These are phyloP conservation scores for Metallyticus violacea DNA, from an alignment of 2,888 invertebrate species.

Conservation along the genomic window DNA sequence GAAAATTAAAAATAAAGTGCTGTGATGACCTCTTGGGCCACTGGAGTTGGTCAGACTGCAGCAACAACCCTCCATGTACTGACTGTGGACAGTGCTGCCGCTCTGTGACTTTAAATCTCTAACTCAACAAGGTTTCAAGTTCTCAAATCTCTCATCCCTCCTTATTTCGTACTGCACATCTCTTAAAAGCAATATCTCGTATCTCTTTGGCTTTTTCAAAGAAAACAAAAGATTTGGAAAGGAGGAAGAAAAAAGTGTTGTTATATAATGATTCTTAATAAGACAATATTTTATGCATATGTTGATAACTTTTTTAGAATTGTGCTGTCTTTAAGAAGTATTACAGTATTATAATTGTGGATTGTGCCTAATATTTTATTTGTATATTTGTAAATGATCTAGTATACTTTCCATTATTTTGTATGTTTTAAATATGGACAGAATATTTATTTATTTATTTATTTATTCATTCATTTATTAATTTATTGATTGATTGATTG, in stretches of 20 bases:
- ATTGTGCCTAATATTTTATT: not conserved
- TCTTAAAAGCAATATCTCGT: not conserved
- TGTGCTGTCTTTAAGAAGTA: not conserved
- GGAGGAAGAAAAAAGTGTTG: not conserved
- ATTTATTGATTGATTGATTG: too few species aligned
- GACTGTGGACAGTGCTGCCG: not conserved
- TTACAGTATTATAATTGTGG: not conserved
- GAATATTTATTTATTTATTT: too few species aligned
- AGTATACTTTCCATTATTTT: not conserved
- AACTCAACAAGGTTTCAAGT: not conserved
- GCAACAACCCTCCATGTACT: not conserved
- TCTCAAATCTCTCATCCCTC: not conserved
- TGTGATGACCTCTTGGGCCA: not conserved
- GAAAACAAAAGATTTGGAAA: not conserved
- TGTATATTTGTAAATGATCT: not conserved
- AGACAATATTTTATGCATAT: not conserved
- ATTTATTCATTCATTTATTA: too few species aligned
- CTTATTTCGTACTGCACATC: not conserved
- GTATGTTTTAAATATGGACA: not conserved
- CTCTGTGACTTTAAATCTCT: not conserved
- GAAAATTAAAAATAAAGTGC: not conserved
- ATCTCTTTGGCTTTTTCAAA: not conserved
- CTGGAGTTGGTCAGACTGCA: not conserved
- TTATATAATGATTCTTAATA: too few species aligned
- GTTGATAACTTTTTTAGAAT: not conserved